Conservation (phyloP, 2,888 invertebrate species). For the Nephrocerus scutellatus region DNA sequence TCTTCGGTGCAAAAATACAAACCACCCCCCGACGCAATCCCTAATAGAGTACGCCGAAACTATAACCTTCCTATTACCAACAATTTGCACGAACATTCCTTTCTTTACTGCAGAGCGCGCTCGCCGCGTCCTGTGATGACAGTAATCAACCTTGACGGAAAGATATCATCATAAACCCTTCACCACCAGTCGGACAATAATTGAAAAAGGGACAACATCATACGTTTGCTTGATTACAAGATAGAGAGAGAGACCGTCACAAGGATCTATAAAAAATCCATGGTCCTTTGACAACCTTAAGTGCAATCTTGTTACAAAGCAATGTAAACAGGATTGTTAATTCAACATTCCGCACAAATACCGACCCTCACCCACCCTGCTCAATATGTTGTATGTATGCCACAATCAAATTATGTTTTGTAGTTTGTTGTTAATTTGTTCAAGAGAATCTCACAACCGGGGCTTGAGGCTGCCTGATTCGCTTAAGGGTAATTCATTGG, state of each 20-base stretch:
- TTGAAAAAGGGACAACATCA: not conserved
- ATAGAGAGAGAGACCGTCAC: slow-evolving; percentile 12
- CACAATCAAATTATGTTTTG: too few species aligned
- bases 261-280: slow-evolving; percentile 22
- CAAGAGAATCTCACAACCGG: too few species aligned
- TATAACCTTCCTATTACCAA: slow-evolving; percentile 43
- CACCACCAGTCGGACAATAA: not conserved
- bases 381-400: too few species aligned
- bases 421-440: too few species aligned
- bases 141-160: slow-evolving; percentile 43
- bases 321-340: slow-evolving; percentile 46
- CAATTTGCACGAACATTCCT: slow-evolving; percentile 11
- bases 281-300: slow-evolving; percentile 44
- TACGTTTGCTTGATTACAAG: slow-evolving; percentile 6
- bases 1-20: too few species aligned
- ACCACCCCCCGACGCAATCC: slow-evolving; percentile 17
- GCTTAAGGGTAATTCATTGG: too few species aligned
- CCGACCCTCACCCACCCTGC: slow-evolving; percentile 5
- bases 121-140: slow-evolving; percentile 33
- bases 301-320: slow-evolving; percentile 47
- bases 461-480: too few species aligned
- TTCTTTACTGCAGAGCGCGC: slow-evolving; percentile 17
- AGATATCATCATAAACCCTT: slow-evolving; percentile 18
- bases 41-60: slow-evolving; percentile 23
- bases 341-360: slow-evolving; percentile 36